Evolutionary conservation across 2,797 vertebrate genomes (phyloP).

Genomic region (Xerus rutilus): DNA sequence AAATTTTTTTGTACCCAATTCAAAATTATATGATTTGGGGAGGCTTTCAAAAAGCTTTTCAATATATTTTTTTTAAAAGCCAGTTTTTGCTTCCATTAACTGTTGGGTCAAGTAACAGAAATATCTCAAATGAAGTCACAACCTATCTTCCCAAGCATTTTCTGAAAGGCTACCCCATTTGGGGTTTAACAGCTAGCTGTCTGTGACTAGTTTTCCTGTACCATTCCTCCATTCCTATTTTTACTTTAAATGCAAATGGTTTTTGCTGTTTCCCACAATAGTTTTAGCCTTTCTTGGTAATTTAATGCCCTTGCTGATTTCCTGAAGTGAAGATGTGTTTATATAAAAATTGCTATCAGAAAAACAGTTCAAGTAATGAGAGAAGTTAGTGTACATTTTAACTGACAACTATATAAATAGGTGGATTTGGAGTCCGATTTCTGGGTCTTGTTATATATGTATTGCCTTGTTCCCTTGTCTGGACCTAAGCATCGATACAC

Average conservation of each 20-base stretch:
- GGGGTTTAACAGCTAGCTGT: background rate
- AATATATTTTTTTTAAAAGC: background rate
- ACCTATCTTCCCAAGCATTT: slow-evolving; percentile 67
- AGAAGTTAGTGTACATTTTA: slow-evolving; percentile 68
- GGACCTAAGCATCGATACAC: background rate
- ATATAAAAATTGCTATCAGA: slow-evolving; percentile 72
- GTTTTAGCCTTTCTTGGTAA: slow-evolving; percentile 74
- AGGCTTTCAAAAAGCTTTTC: background rate
- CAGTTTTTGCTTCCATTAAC: background rate
- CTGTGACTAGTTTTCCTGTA: slow-evolving; percentile 6
- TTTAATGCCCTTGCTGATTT: slow-evolving; percentile 60
- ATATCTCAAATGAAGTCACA: slow-evolving; percentile 16
- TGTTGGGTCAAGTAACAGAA: slow-evolving; percentile 22
- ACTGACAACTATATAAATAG: slow-evolving; percentile 70
- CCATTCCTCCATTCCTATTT: slow-evolving; percentile 61
- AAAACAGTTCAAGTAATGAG: slow-evolving; percentile 62
- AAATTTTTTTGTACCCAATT: background rate
- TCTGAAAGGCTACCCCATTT: background rate
- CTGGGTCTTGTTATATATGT: background rate
- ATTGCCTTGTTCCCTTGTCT: slow-evolving; percentile 7
- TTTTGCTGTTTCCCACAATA: slow-evolving; percentile 68
- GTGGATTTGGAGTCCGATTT: slow-evolving; percentile 47
- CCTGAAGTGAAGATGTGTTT: slow-evolving; percentile 75
- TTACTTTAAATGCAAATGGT: slow-evolving; percentile 60
- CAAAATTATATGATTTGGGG: background rate